Percentiles rank a stretch among this genome's conserved stretches.
Conservation (phyloP, 2,113 vertebrate genomes). For the Ammodramus savannarum region DNA sequence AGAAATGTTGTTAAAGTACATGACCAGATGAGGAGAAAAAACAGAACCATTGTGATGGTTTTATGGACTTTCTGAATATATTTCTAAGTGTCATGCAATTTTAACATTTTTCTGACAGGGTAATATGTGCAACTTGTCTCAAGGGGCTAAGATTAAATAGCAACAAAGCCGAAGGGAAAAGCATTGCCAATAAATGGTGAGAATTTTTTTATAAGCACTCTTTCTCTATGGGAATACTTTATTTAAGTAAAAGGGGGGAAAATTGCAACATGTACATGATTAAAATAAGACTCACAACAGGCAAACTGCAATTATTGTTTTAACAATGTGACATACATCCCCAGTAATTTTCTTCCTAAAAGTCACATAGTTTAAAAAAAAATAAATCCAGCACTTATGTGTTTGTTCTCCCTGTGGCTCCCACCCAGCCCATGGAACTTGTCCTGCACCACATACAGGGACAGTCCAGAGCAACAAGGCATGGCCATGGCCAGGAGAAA, state of each 20-base stretch:
- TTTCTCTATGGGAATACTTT: not conserved
- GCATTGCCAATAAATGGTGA: not conserved
- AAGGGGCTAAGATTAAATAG: conserved; percentile 13
- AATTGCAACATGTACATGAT: not conserved
- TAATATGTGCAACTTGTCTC: conserved; percentile 37
- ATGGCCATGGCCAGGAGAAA: not conserved
- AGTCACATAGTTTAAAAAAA: not conserved
- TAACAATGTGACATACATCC: not conserved
- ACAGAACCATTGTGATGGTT: not conserved
- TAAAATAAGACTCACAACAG: not conserved
- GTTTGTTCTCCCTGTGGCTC: not conserved
- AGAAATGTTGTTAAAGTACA: not conserved
- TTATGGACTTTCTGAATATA: conserved; percentile 51
- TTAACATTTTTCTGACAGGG: conserved; percentile 39
- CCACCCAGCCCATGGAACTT: rapidly evolving
- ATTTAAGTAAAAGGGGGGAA: not conserved
- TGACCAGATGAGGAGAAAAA: conserved; percentile 30
- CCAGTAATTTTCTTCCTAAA: not conserved
- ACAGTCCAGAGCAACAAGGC: not conserved
- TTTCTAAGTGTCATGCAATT: conserved; percentile 19
- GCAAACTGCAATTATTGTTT: not conserved
- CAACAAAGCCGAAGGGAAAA: conserved; percentile 28
- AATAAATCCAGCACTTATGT: not conserved
- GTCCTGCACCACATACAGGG: not conserved
- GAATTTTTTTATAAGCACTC: not conserved